phyloP scores from a whole-genome alignment of 1,140 invertebrate species.

The Cataglyphis hispanica region DNA sequence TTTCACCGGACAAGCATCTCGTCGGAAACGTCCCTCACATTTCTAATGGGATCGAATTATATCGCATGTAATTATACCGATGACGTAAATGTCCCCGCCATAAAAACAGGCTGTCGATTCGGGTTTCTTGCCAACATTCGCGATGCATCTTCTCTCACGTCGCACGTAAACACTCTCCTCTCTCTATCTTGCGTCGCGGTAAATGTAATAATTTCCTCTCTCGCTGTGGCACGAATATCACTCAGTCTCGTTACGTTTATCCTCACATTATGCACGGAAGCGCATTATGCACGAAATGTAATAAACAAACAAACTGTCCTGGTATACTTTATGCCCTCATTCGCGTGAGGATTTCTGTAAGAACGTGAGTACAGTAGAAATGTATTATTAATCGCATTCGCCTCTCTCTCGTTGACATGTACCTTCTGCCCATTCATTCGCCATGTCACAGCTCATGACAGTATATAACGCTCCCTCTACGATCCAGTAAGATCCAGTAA shows the following conservation, averaged over 20 bases:
- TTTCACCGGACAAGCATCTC: conserved; percentile 30
- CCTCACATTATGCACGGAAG: conserved; percentile 7
- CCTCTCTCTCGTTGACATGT: neutral
- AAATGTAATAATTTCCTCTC: conserved; percentile 28
- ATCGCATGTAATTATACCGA: conserved; percentile 21
- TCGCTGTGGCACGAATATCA: conserved; percentile 22
- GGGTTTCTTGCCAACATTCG: neutral
- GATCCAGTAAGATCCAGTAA: conserved; percentile 16
- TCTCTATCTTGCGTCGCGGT: too few relatives aligned
- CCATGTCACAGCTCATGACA: conserved; percentile 12
- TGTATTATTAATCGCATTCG: neutral
- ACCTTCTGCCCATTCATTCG: neutral
- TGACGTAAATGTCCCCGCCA: neutral
- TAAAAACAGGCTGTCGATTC: neutral
- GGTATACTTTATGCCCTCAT: neutral
- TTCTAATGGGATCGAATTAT: conserved; percentile 40
- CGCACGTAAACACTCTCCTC: neutral
- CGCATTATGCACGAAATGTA: conserved; percentile 1
- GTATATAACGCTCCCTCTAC: too few relatives aligned
- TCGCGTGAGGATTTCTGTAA: conserved; percentile 1
- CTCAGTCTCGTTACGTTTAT: conserved; percentile 9
- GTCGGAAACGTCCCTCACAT: conserved; percentile 32
- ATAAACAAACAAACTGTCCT: conserved; percentile 13
- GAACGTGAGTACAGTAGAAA: neutral
- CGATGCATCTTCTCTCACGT: conserved; percentile 3